These are phyloP conservation scores for Trachops cirrhosus DNA, from an alignment of 2,797 vertebrate species.

Conservation along the genomic window DNA sequence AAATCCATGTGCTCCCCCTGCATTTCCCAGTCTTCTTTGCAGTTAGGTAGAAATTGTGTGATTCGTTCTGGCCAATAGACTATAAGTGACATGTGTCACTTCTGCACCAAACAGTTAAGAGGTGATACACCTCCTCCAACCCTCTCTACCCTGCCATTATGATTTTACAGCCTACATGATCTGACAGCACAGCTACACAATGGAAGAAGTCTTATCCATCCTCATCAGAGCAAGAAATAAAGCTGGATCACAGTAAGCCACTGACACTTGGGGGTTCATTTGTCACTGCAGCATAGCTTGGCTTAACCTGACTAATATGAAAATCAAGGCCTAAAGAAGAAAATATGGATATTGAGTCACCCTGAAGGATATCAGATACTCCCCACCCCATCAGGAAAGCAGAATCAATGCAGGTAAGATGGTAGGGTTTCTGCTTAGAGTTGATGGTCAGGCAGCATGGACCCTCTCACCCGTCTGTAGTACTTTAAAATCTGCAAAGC, in stretches of 20 bases:
- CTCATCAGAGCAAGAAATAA: neutral
- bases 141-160: neutral
- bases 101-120: neutral
- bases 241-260: neutral
- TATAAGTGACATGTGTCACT: neutral
- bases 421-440: neutral
- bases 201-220: neutral
- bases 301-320: neutral
- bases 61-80: neutral
- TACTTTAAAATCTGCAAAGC: neutral
- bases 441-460: neutral
- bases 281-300: neutral
- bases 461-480: fast-evolving
- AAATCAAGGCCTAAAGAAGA: neutral
- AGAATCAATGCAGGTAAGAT: neutral
- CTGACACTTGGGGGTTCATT: neutral
- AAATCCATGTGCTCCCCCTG: neutral
- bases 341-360: neutral
- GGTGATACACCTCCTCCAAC: neutral
- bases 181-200: neutral
- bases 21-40: neutral
- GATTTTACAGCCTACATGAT: neutral
- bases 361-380: neutral
- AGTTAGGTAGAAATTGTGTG: neutral
- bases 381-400: neutral